phyloP scores from a whole-genome alignment of 2,888 invertebrate genomes.

The Cosmorhoe ocellata region DNA sequence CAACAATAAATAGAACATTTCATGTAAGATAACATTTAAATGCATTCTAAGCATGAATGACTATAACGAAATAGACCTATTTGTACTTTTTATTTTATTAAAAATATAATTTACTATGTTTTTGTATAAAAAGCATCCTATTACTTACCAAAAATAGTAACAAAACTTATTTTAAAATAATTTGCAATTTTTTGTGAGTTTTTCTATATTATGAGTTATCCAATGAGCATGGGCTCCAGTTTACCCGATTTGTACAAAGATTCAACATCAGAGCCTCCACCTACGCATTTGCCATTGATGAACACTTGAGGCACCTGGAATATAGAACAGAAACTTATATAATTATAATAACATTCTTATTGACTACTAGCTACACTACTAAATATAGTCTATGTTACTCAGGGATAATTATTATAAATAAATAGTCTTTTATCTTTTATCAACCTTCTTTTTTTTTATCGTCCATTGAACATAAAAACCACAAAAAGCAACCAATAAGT shows the following conservation, averaged over 20 bases:
- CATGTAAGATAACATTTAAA: background rate
- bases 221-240: slow-evolving; percentile 82
- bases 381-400: too few species aligned
- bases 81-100: slow-evolving; percentile 30
- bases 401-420: too few species aligned
- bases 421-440: too few species aligned
- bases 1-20: too few species aligned
- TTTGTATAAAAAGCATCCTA: slow-evolving; percentile 1
- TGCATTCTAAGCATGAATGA: background rate
- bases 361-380: too few species aligned
- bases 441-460: too few species aligned
- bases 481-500: too few species aligned
- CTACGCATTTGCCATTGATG: slow-evolving; percentile 93
- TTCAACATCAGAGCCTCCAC: slow-evolving; percentile 95
- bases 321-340: too few species aligned
- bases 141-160: background rate
- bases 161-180: background rate
- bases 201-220: slow-evolving; percentile 44
- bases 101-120: slow-evolving; percentile 16
- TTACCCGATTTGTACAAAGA: slow-evolving; percentile 87
- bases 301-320: slow-evolving; percentile 96
- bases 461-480: too few species aligned
- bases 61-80: slow-evolving; percentile 11
- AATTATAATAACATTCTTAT: too few species aligned
- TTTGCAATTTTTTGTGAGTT: background rate